phyloP scores from a whole-genome alignment of 2,113 vertebrate genomes.

The Pelusios castaneus region DNA sequence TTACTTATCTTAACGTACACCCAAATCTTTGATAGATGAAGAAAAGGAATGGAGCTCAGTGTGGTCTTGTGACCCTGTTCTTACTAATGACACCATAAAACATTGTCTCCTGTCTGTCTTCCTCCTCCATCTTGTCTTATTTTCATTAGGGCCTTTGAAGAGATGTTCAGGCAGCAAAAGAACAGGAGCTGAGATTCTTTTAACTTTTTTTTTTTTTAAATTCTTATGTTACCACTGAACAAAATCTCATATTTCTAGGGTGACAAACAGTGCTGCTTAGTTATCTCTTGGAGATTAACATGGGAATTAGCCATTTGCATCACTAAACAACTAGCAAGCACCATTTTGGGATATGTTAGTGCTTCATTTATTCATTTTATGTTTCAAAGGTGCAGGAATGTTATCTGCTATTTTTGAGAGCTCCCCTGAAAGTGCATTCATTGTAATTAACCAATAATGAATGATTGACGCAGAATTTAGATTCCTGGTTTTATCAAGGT shows the following conservation, averaged over 20 bases:
- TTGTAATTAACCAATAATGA: not conserved
- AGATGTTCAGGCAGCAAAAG: not conserved
- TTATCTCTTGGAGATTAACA: not conserved
- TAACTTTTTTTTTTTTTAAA: too few relatives aligned
- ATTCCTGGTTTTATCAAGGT: not conserved
- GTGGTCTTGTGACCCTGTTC: not conserved
- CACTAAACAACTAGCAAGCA: not conserved
- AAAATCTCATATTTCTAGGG: not conserved
- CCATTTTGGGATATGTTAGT: not conserved
- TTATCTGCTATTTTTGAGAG: not conserved
- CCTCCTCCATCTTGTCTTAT: not conserved
- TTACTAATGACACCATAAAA: not conserved
- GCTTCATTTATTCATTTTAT: not conserved
- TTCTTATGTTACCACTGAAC: not conserved
- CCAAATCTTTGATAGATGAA: not conserved
- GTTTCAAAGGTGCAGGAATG: not conserved
- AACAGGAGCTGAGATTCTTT: not conserved
- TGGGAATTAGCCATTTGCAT: not conserved
- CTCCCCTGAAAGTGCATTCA: not conserved
- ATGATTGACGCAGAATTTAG: not conserved
- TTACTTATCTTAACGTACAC: not conserved
- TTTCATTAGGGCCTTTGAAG: not conserved
- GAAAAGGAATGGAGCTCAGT: not conserved
- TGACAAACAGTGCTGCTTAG: not conserved
- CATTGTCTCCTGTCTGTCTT: not conserved